Evolutionary conservation across 1,140 invertebrate genomes (phyloP), one percentile per base, ranked within the genome.

Genomic region (Choristoneura fumiferana): DNA sequence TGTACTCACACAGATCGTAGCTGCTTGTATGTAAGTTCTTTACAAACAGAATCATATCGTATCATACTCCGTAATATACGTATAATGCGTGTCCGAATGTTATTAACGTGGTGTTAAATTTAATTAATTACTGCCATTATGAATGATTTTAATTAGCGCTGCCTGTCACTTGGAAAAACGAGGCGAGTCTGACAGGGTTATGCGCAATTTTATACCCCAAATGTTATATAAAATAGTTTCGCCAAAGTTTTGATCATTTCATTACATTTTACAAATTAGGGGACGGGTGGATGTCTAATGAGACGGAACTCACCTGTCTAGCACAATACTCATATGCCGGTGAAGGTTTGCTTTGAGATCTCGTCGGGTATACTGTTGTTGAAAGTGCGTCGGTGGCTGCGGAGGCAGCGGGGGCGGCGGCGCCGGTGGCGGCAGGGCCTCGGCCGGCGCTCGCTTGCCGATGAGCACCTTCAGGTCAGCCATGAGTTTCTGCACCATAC

Each of bases 321-420:
- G 71, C 54, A 90, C 89, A 43, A 86, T 89, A 79, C 80, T 88
- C 88, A 90, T 90, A 63, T 90, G 87, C 54, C 80, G 85, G 65
- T 90, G 81, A 3, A 90, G 78, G 62, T 89, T 90, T 22, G 78
- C 80, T 65, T 86, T 89, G 54, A 90, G 81, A 59, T 90, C 89
- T 56, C 77, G 71, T 5, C 89, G 70, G 6, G 86, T 75, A 69
- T 90, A 90, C 14, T 81, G 84, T 22, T 79, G 84, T 53, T 79
- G 78, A 29, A 17, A 22, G 43, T 22, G 43, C 12, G 43, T n/a
- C 22, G 43, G 29, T 8, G 39, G 39, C 37, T n/a, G 8, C 3
- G 14, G 55, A 49, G 62, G 45, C 62, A 62, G 62, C 18, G 70
- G 61, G 8, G 69, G 70, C 15, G 73, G 63, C 55, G 75, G 60